Percentiles rank a stretch among this genome's conserved stretches.
phyloP scores from a whole-genome alignment of 2,888 invertebrate genomes.

The Helobdella robusta region DNA sequence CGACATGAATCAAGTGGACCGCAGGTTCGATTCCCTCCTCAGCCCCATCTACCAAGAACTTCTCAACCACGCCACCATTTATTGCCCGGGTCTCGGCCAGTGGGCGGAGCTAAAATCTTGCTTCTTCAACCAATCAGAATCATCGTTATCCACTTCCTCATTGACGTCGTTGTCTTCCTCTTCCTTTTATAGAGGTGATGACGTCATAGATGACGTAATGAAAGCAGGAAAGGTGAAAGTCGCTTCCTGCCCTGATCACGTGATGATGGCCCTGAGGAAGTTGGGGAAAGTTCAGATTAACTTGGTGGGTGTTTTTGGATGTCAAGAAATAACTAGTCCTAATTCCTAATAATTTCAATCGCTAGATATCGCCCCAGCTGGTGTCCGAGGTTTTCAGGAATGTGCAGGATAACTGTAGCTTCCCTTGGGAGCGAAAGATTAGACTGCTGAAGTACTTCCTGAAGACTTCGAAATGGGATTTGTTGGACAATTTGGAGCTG shows the following conservation, averaged over 20 bases:
- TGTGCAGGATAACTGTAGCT: constrained; percentile 29
- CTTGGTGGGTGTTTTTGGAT: no score
- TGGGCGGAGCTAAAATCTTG: constrained; percentile 28
- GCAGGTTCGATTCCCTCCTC: constrained; percentile 30
- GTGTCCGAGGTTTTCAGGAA: constrained; percentile 29
- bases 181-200: background rate
- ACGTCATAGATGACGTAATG: constrained; percentile 30
- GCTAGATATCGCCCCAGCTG: constrained; percentile 31
- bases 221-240: constrained; percentile 27
- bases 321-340: no score
- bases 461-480: constrained; percentile 29
- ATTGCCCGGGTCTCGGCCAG: constrained; percentile 23
- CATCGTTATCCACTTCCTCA: background rate
- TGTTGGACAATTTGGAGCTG: constrained; percentile 36
- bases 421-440: constrained; percentile 33
- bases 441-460: constrained; percentile 34
- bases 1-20: constrained; percentile 30
- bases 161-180: background rate
- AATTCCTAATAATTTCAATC: constrained; percentile 29
- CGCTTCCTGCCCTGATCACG: constrained; percentile 33
- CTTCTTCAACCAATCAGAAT: background rate
- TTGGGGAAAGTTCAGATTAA: no score
- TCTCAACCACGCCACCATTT: constrained; percentile 30
- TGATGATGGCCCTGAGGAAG: constrained; percentile 31
- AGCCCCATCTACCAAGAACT: constrained; percentile 31